phyloP scores from a whole-genome alignment of 2,888 invertebrate species.

The Hesperia comma region DNA sequence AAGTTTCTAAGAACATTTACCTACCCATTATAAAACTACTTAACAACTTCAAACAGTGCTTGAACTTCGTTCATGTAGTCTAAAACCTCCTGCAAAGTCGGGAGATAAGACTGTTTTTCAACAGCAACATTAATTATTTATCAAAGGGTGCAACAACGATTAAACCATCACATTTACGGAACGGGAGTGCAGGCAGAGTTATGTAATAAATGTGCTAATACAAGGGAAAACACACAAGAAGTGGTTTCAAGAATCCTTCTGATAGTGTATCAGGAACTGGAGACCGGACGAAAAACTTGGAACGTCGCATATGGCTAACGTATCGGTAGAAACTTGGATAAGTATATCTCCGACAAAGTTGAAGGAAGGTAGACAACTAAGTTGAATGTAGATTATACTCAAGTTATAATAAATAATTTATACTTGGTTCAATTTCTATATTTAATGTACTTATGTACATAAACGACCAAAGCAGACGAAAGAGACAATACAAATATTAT shows the following conservation, averaged over 20 bases:
- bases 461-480: too few species aligned
- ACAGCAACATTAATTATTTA: constrained; percentile 4
- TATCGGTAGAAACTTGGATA: neutral
- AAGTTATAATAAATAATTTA: too few species aligned
- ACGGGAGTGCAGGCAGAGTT: neutral
- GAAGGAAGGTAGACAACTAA: too few species aligned
- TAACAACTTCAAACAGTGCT: too few species aligned
- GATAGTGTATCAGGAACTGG: constrained; percentile 17
- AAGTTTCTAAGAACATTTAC: too few species aligned
- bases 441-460: too few species aligned
- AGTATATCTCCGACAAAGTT: neutral
- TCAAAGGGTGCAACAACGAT: neutral
- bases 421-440: too few species aligned
- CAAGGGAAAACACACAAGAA: constrained; percentile 1
- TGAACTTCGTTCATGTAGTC: too few species aligned
- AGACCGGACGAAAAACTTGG: constrained; percentile 1
- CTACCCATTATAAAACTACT: too few species aligned
- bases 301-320: constrained; percentile 2
- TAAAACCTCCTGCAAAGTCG: too few species aligned
- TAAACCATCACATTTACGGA: constrained; percentile 23
- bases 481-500: too few species aligned
- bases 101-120: neutral
- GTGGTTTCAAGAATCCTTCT: constrained; percentile 6
- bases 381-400: too few species aligned
- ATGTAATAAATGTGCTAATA: constrained; percentile 26